phyloP scores from a whole-genome alignment of 2,113 vertebrate genomes.

The Percopsis transmontana region DNA sequence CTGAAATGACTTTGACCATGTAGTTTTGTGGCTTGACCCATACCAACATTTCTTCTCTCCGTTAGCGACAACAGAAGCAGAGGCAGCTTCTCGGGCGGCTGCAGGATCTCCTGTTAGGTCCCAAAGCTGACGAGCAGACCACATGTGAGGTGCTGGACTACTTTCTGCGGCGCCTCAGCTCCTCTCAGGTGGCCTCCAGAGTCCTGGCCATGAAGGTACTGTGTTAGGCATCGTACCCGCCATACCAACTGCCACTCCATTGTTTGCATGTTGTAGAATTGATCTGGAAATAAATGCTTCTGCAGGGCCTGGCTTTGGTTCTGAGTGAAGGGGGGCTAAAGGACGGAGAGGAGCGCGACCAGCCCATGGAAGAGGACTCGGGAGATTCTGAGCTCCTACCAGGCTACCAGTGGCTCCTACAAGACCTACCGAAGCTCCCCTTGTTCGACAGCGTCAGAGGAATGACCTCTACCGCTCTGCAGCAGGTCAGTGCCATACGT shows the following conservation, averaged over 20 bases:
- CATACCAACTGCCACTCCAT: neutral
- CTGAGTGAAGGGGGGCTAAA: slow-evolving; percentile 87
- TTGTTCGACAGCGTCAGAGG: slow-evolving; percentile 90
- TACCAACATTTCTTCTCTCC: neutral
- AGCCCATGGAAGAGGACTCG: slow-evolving; percentile 90
- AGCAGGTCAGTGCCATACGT: slow-evolving; percentile 81
- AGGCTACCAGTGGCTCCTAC: slow-evolving; percentile 93
- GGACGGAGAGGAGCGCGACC: slow-evolving; percentile 91
- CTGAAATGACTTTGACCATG: neutral
- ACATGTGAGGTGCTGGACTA: slow-evolving; percentile 97
- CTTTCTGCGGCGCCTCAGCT: slow-evolving; percentile 93
- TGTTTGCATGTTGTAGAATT: neutral
- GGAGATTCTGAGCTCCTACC: slow-evolving; percentile 84
- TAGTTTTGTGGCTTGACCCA: slow-evolving; percentile 3
- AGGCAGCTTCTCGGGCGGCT: slow-evolving; percentile 91
- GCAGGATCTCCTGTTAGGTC: slow-evolving; percentile 93
- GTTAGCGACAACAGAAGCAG: slow-evolving; percentile 94
- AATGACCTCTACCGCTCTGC: slow-evolving; percentile 89
- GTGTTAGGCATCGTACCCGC: neutral
- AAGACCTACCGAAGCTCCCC: slow-evolving; percentile 89
- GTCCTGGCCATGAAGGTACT: slow-evolving; percentile 95
- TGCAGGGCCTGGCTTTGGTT: slow-evolving; percentile 91
- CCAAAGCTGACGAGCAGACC: slow-evolving; percentile 94
- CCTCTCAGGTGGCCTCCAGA: slow-evolving; percentile 93
- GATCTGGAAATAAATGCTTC: neutral